These are phyloP conservation scores for Dysidea cf. avara DNA, from an alignment of 37 sponge, comb jelly and placozoan genomes.

Conservation along the genomic window DNA sequence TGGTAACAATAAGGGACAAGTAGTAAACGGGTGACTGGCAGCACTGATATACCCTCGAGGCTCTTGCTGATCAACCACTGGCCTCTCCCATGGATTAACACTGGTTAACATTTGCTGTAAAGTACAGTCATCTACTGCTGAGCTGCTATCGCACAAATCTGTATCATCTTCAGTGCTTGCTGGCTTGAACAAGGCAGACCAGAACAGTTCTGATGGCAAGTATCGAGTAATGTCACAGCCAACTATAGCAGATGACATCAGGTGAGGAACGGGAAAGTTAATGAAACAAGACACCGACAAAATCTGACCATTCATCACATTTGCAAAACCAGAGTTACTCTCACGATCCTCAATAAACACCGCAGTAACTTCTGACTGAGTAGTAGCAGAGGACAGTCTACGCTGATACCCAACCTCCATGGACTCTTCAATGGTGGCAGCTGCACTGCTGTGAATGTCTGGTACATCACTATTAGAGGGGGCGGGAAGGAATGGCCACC, in stretches of 20 bases:
- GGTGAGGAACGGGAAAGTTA: conserved; percentile 54
- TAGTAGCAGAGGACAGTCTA: no score
- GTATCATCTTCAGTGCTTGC: neutral
- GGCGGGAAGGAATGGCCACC: neutral
- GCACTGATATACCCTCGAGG: conserved; percentile 49
- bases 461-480: neutral
- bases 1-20: conserved; percentile 30
- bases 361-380: no score
- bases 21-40: conserved; percentile 63
- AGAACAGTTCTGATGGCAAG: conserved; percentile 59
- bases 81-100: no score
- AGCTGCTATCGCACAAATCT: neutral
- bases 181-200: conserved; percentile 70
- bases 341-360: no score
- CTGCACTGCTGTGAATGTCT: neutral
- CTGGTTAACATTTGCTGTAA: no score
- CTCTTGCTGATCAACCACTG: neutral
- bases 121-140: no score
- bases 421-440: neutral
- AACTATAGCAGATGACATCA: conserved; percentile 31
- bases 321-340: conserved; percentile 1
- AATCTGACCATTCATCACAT: conserved; percentile 20
- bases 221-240: conserved; percentile 48
- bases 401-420: no score
- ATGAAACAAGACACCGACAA: conserved; percentile 70